phyloP scores from a whole-genome alignment of 2,113 vertebrate species.

The Myiozetetes cayanensis region DNA sequence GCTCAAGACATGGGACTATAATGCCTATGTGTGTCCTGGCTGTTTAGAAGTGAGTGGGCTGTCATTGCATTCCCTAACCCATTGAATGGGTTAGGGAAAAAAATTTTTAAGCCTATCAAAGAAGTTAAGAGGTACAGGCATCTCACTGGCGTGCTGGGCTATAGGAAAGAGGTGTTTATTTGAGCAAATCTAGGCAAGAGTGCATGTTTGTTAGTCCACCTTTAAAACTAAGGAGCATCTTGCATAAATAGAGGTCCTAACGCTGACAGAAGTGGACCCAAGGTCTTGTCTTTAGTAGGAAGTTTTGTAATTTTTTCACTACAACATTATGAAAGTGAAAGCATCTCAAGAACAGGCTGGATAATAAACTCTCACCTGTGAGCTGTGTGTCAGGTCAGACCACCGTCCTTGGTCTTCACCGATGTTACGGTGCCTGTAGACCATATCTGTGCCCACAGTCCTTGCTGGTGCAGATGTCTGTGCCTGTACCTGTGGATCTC shows the following conservation, averaged over 20 bases:
- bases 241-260: background rate
- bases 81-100: background rate
- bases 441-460: too few species aligned
- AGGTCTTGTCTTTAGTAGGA: background rate
- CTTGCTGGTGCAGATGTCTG: background rate
- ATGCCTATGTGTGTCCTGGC: background rate
- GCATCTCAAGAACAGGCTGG: background rate
- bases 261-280: background rate
- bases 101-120: background rate
- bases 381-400: background rate
- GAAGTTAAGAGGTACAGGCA: background rate
- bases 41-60: background rate
- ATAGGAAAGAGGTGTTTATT: background rate
- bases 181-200: background rate
- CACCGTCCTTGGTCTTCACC: background rate
- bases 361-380: background rate
- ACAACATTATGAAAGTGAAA: background rate
- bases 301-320: background rate
- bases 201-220: background rate
- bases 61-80: too few species aligned
- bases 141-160: background rate
- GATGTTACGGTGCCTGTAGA: background rate
- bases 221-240: background rate
- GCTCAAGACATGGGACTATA: background rate
- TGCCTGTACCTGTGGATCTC: background rate